Conservation (phyloP, 2,113 vertebrate species). For the Orcinus orca region DNA sequence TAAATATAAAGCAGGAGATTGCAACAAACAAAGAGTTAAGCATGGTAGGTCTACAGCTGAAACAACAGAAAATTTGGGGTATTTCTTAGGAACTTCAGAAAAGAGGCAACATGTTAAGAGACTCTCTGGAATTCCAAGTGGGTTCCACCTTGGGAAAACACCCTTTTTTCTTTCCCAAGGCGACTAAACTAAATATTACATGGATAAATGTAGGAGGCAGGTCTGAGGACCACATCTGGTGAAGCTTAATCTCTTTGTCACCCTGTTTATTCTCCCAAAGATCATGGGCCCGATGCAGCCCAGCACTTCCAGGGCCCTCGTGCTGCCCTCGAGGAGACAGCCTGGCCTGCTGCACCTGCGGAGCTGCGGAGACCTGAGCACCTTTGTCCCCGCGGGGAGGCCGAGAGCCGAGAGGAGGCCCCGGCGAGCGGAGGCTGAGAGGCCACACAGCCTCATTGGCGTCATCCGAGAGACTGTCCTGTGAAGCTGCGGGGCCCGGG, state of each 20-base stretch:
- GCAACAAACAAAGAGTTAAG: too few species aligned
- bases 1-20: not conserved
- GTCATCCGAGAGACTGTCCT: slow-evolving; percentile 88
- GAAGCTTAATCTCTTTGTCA: not conserved
- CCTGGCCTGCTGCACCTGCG: slow-evolving; percentile 84
- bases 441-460: slow-evolving; percentile 86
- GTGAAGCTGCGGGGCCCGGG: slow-evolving; percentile 66
- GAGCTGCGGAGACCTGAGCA: slow-evolving; percentile 89
- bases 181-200: not conserved
- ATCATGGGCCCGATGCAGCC: slow-evolving; percentile 77
- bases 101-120: not conserved
- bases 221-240: not conserved
- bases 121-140: not conserved
- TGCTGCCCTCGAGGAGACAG: slow-evolving; percentile 61
- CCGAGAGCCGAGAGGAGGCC: slow-evolving; percentile 13
- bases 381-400: slow-evolving; percentile 78
- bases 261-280: slow-evolving; percentile 67
- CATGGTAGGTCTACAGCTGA: not conserved
- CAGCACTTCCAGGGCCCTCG: not conserved
- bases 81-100: not conserved
- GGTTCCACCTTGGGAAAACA: not conserved
- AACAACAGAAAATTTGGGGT: not conserved
- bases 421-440: slow-evolving; percentile 70
- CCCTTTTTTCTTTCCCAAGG: not conserved
- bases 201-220: not conserved